Evolutionary conservation across 2,113 vertebrate genomes (phyloP).

Genomic region (Stictonetta naevosa): DNA sequence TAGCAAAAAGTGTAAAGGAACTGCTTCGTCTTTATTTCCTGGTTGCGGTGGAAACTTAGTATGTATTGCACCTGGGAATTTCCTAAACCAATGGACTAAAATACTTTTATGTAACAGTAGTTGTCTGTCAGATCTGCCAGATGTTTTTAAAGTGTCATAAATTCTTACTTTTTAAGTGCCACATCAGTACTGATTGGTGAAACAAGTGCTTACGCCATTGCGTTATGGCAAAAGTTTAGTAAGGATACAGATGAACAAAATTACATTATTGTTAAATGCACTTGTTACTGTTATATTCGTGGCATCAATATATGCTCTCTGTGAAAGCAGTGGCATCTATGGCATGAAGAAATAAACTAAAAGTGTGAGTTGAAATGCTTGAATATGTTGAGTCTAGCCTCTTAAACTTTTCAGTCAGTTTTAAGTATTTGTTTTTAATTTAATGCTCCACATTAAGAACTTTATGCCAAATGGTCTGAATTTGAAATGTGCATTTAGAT

Average conservation of each 20-base stretch:
- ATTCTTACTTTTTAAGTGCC: not conserved
- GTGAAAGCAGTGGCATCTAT: not conserved
- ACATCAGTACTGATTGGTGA: not conserved
- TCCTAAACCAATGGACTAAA: not conserved
- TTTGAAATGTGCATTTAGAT: not conserved
- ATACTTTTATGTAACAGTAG: not conserved
- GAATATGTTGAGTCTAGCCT: not conserved
- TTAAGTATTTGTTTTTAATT: not conserved
- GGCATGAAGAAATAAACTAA: not conserved
- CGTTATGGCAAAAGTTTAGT: not conserved
- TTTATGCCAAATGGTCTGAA: not conserved
- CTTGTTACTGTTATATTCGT: not conserved
- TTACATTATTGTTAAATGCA: not conserved
- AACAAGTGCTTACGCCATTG: not conserved
- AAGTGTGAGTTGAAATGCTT: not conserved
- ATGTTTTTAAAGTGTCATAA: not conserved
- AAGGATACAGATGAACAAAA: not conserved
- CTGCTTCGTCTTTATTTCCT: not conserved
- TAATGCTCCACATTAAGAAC: not conserved
- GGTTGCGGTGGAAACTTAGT: not conserved
- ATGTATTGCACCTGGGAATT: not conserved
- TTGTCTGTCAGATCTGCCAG: not conserved
- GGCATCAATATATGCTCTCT: not conserved
- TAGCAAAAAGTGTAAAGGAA: not conserved
- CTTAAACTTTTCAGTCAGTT: not conserved